A percentile compares a stretch with the other conserved stretches of the same genome.
These are phyloP conservation scores for Neoniphon sammara DNA, from an alignment of 2,797 vertebrate genomes.

Conservation along the genomic window DNA sequence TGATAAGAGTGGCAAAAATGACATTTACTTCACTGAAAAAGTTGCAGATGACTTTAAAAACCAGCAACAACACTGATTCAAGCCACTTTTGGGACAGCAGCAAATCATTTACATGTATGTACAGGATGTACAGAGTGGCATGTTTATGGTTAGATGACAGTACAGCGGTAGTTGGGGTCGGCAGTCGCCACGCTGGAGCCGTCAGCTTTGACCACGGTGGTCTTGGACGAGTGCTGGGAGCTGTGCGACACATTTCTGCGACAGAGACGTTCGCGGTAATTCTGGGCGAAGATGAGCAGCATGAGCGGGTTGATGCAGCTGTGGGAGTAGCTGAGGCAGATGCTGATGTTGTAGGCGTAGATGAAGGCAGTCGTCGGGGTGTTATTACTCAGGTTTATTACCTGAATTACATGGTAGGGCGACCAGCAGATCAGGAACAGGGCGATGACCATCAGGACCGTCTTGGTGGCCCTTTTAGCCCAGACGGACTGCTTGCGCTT, in stretches of 20 bases:
- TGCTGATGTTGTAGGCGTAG: constrained; percentile 86
- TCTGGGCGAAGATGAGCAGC: constrained; percentile 86
- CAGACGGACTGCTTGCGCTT: constrained; percentile 85
- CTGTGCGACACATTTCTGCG: constrained; percentile 54
- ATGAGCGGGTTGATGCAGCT: constrained; percentile 89
- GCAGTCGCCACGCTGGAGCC: constrained; percentile 70
- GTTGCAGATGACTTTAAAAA: neutral
- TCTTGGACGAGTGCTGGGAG: constrained; percentile 80
- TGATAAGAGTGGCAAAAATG: too few relatives aligned
- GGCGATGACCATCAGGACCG: constrained; percentile 85
- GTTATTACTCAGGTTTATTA: constrained; percentile 84
- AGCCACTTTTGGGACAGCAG: neutral
- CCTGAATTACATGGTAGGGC: constrained; percentile 87
- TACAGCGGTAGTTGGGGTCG: constrained; percentile 72
- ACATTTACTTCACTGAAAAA: constrained; percentile 1
- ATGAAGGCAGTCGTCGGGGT: constrained; percentile 78
- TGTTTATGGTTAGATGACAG: constrained; percentile 64
- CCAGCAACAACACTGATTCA: too few relatives aligned
- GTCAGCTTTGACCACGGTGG: constrained; percentile 79
- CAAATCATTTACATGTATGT: constrained; percentile 18
- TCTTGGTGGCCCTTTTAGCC: constrained; percentile 86
- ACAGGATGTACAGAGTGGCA: neutral
- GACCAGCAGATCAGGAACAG: constrained; percentile 87
- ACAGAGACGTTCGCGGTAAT: constrained; percentile 85
- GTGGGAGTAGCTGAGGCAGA: constrained; percentile 88